Evolutionary conservation across 2,888 invertebrate species (phyloP).

Genomic region (Agrotis puta): DNA sequence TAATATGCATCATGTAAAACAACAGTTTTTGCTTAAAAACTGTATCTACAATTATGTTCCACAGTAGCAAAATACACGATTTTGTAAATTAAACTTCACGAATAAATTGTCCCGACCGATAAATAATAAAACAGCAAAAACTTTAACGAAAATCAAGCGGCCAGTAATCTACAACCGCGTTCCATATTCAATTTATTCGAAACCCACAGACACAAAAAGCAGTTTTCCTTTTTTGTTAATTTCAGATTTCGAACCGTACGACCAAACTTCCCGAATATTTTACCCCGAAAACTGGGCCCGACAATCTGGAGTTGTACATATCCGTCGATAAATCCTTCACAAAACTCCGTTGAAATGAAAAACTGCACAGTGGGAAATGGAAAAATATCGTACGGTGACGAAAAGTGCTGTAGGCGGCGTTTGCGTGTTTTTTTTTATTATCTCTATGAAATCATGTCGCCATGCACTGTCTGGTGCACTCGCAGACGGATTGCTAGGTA

Average conservation of each 20-base stretch:
- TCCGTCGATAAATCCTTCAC: slow-evolving; percentile 63
- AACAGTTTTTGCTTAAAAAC: neutral
- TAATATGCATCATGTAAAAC: too few relatives aligned
- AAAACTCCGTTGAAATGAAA: slow-evolving; percentile 74
- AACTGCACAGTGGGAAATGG: slow-evolving; percentile 67
- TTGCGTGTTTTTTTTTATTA: slow-evolving; percentile 35
- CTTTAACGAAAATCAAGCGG: slow-evolving; percentile 25
- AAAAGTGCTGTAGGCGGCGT: slow-evolving; percentile 66
- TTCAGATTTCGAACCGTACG: slow-evolving; percentile 42
- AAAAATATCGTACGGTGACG: slow-evolving; percentile 68
- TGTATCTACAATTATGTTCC: neutral
- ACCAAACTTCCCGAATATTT: slow-evolving; percentile 54
- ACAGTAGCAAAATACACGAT: slow-evolving; percentile 4
- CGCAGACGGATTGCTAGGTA: slow-evolving; percentile 40
- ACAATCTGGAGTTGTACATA: slow-evolving; percentile 53
- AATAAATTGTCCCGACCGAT: neutral
- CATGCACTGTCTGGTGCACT: slow-evolving; percentile 63
- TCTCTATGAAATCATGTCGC: slow-evolving; percentile 63
- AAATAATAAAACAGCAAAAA: slow-evolving; percentile 39
- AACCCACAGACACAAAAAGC: slow-evolving; percentile 52
- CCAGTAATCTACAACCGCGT: slow-evolving; percentile 41
- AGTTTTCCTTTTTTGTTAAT: slow-evolving; percentile 53
- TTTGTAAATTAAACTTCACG: neutral
- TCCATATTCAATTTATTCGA: slow-evolving; percentile 57
- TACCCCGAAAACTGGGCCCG: slow-evolving; percentile 37